Base-by-base conservation (phyloP, 2,888 invertebrate species). In the Eustalomyia histrio region DNA sequence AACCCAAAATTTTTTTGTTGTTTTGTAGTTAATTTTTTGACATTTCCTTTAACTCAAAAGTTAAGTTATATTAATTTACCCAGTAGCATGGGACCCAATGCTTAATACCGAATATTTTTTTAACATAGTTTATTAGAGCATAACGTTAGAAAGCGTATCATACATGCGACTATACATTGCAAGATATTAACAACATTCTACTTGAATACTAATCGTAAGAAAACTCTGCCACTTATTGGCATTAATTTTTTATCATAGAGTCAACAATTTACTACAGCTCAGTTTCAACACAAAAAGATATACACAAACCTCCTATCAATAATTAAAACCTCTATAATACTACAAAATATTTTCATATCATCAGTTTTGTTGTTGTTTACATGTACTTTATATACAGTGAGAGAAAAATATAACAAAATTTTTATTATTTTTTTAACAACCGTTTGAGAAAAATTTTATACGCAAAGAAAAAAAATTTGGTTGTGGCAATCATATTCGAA, bases 201-300 rank as follows among this genome's bases (percentile, higher is more conserved):
- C 29, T 43, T 60, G 79, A 65, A 74, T 79, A 55, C 67, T 81
- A 79, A 79, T 76, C 64, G 61, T 16, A 76, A 69, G 74, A 68
- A 78, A 68, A 78, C 67, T 64, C 57, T 75, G 72, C 65, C 58
- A 80, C 64, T 80, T 79, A 81, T 78, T 81, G 71, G 74, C 81
- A 81, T 81, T 81, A 81, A 81, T 81, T 81, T 81, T 81, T 81
- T 75, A 81, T 75, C 57, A 75, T 18, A n/a, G 24, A 78, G 78
- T 57, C 74, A 78, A 80, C 69, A 80, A 83, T 80, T 83, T 76
- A 75, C 68, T 73, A 72, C 12, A 16, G 33, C 65, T 18, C 35
- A 24, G n/a, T 55, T 24, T 21, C 16, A 64, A 57, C 17, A 39
- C 16, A 57, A 10, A 1, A 39, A 43, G 12, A 67, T 7, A 63